Conservation (phyloP, 1,140 invertebrate species). For the Homalodisca vitripennis region DNA sequence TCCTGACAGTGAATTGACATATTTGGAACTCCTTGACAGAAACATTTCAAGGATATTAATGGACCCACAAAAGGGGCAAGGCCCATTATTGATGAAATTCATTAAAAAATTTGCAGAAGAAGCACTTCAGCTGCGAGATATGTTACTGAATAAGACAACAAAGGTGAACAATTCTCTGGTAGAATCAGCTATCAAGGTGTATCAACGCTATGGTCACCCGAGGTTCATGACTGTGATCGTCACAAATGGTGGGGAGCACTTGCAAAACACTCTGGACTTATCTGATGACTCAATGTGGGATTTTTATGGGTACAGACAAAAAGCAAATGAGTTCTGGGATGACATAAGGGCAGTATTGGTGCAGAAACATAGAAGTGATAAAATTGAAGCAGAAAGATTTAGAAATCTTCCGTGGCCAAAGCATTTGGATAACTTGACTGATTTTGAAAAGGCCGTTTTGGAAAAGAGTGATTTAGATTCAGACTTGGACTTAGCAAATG, state of each 20-base stretch:
- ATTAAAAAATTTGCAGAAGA: conserved; percentile 1
- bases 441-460: conserved; percentile 4
- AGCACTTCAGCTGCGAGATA: not conserved
- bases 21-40: conserved; percentile 8
- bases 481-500: not conserved
- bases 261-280: not conserved
- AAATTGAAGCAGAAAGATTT: conserved; percentile 5
- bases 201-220: not conserved
- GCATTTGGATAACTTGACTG: not conserved
- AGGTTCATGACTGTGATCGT: conserved; percentile 2
- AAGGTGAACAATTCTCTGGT: not conserved
- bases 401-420: not conserved
- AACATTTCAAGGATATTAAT: not conserved
- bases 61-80: not conserved
- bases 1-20: not conserved
- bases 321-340: conserved; percentile 6
- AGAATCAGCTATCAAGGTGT: conserved; percentile 6
- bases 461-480: conserved; percentile 10
- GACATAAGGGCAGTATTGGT: not conserved
- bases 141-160: not conserved
- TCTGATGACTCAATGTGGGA: not conserved
- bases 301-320: conserved; percentile 4
- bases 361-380: not conserved
- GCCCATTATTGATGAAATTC: not conserved
- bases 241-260: not conserved